Evolutionary conservation across 2,797 vertebrate species (phyloP), one percentile per base, ranked within the genome.

Genomic region (Sebastes matsubarae): DNA sequence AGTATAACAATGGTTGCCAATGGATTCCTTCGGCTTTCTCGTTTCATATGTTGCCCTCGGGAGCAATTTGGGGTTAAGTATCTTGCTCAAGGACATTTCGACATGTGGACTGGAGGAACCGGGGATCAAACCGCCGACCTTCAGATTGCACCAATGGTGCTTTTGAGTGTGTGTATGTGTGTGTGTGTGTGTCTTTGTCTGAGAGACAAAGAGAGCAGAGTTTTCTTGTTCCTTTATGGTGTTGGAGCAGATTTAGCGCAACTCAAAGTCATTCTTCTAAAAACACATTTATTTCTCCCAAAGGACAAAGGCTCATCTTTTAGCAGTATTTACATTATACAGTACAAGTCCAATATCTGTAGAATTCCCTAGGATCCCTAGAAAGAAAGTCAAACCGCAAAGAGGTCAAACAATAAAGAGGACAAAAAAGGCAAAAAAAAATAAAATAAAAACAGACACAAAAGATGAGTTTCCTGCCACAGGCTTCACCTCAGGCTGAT

Each of bases 301-400:
- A 82, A 54, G 55, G 57, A 77, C 68, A 89, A 91, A 88, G 93
- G 93, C 94, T 92, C 90, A 91, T 88, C 69, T 92, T 83, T 92
- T 89, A 77, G 89, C 88, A 93, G 69, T 96, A 96, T 97, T 96
- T 97, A 97, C 96, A 97, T 92, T 87, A 89, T 93, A 95, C 92
- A 94, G 93, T 89, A 91, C 82, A 86, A 50, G 77, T 87, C 87
- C 83, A 76, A 82, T 59, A 85, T 87, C 68, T 92, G 78, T 92
- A 89, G 89, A 92, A 66, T 83, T 93, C 80, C 84, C 77, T 74
- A 68, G 77, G 79, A 83, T 58, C 64, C 73, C 78, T 77, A 72
- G 42, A 76, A 84, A 81, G 34, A 79, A 70, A 63, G 77, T 68
- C 57, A 72, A 80, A 83, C 65, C 13, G n/a, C 59, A 67, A 82